Evolutionary conservation across 1,140 invertebrate species (phyloP).

Genomic region (Dinothrombium tinctorium): DNA sequence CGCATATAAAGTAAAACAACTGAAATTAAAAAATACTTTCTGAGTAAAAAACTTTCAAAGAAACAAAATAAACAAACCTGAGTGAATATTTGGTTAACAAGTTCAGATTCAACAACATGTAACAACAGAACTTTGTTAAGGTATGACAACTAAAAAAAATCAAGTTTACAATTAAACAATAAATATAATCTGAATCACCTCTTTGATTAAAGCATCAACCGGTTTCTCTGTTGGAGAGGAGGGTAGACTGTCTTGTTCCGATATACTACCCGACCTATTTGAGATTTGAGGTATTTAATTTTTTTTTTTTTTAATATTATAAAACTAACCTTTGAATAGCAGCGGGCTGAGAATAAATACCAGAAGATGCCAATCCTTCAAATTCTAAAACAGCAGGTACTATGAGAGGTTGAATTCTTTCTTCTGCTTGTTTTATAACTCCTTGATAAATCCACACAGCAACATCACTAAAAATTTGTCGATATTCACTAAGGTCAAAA

Average conservation of each 20-base stretch:
- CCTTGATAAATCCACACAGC: constrained; percentile 60
- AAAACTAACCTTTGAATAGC: constrained; percentile 4
- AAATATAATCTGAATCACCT: too few relatives aligned
- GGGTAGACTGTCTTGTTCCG: constrained; percentile 1
- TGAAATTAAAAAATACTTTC: constrained; percentile 24
- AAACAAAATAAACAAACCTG: constrained; percentile 29
- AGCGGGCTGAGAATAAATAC: constrained; percentile 6
- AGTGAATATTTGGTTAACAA: constrained; percentile 51
- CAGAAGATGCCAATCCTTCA: constrained; percentile 32
- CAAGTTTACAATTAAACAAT: too few relatives aligned
- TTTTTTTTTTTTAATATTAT: too few relatives aligned
- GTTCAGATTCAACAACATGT: constrained; percentile 46
- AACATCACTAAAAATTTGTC: constrained; percentile 50
- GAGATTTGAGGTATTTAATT: too few relatives aligned
- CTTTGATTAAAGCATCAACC: constrained; percentile 8
- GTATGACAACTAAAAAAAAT: constrained; percentile 30
- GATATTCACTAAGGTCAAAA: constrained; percentile 74
- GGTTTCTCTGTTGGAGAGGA: constrained; percentile 8
- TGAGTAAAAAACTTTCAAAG: too few relatives aligned
- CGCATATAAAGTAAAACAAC: constrained; percentile 81
- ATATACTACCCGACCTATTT: not conserved
- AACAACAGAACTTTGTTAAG: constrained; percentile 35
- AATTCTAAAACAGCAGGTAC: constrained; percentile 76
- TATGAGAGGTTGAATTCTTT: constrained; percentile 54
- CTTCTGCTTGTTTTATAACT: constrained; percentile 44